These are phyloP conservation scores for Scrobipalpa costella DNA, from an alignment of 2,888 invertebrate genomes.

Conservation along the genomic window DNA sequence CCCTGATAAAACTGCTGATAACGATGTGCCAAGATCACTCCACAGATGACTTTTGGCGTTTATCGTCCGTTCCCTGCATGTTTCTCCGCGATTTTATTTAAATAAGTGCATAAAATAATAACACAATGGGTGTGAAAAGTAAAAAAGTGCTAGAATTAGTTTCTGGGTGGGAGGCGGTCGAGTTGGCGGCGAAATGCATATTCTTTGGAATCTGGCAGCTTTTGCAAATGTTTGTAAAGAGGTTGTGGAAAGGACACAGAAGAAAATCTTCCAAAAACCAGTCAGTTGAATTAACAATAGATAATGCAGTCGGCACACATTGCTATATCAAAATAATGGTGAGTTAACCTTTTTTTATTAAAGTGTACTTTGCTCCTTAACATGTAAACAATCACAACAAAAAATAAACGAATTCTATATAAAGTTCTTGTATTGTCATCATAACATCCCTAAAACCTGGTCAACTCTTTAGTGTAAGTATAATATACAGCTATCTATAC, in stretches of 20 bases:
- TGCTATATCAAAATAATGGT: slow-evolving; percentile 75
- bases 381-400: not conserved
- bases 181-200: slow-evolving; percentile 60
- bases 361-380: slow-evolving; percentile 4
- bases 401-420: not conserved
- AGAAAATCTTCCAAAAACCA: slow-evolving; percentile 55
- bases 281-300: slow-evolving; percentile 65
- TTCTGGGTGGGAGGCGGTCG: slow-evolving; percentile 66
- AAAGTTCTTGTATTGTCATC: too few species aligned
- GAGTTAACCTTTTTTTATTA: slow-evolving; percentile 35
- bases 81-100: slow-evolving; percentile 11
- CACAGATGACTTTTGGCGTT: slow-evolving; percentile 54
- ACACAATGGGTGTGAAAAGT: slow-evolving; percentile 55
- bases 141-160: slow-evolving; percentile 60
- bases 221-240: slow-evolving; percentile 56
- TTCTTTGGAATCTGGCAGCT: slow-evolving; percentile 68
- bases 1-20: slow-evolving; percentile 55
- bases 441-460: too few species aligned
- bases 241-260: slow-evolving; percentile 68
- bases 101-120: slow-evolving; percentile 23
- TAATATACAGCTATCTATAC: not conserved
- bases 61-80: slow-evolving; percentile 35
- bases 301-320: slow-evolving; percentile 70
- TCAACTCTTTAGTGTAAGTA: not conserved
- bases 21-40: slow-evolving; percentile 50